Evolutionary conservation across 2,113 vertebrate genomes (phyloP).

Genomic region (Progne subis): DNA sequence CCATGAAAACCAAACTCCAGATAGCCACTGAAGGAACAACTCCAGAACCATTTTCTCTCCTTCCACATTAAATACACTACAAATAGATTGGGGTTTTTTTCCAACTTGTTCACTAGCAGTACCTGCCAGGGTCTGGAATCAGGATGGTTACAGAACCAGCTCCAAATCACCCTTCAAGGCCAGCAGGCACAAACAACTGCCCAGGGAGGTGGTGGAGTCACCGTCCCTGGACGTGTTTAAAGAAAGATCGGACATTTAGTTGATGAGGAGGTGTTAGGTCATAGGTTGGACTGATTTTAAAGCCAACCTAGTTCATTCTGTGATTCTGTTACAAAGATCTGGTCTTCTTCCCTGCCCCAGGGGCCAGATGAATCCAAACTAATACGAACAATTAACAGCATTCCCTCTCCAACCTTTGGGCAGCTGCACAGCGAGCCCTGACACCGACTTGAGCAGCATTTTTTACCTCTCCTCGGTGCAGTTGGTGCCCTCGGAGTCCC

Average conservation of each 20-base stretch:
- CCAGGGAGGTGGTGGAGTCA: neutral
- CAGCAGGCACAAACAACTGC: rapidly evolving
- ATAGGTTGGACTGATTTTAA: neutral
- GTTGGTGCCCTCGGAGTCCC: slow-evolving; percentile 74
- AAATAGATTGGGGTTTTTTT: neutral
- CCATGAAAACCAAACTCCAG: neutral
- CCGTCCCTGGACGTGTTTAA: rapidly evolving
- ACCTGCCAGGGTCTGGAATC: neutral
- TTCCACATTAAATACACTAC: neutral
- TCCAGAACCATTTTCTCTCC: neutral
- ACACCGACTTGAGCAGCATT: rapidly evolving
- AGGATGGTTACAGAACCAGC: neutral
- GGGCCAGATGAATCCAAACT: neutral
- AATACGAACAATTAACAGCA: rapidly evolving
- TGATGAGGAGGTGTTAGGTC: neutral
- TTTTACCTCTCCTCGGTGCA: slow-evolving; percentile 85
- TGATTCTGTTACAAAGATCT: neutral
- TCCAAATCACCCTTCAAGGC: neutral
- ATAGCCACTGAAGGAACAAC: neutral
- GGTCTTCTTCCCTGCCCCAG: neutral
- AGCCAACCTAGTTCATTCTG: neutral
- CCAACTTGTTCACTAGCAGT: neutral
- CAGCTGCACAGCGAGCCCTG: neutral
- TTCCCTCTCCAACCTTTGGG: neutral
- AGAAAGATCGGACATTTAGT: too few species aligned